A percentile compares a stretch with the other conserved stretches of the same genome.
Evolutionary conservation across 2,888 invertebrate species (phyloP).

Genomic region (Chrysolina oricalcia): DNA sequence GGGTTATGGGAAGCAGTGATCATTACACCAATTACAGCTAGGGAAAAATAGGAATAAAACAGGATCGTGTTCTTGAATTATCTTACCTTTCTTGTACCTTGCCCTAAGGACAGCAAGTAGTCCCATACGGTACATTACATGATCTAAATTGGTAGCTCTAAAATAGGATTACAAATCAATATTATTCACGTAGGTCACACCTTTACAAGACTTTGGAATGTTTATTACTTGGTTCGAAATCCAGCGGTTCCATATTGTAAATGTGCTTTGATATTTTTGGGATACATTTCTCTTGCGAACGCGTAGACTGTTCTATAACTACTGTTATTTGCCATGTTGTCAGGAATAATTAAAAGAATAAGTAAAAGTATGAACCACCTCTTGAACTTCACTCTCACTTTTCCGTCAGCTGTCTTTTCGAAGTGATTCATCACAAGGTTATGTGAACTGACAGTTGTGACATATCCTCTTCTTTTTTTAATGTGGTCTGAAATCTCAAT

Average conservation of each 20-base stretch:
- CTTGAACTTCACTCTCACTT: conserved; percentile 27
- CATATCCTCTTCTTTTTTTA: not conserved
- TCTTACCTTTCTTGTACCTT: conserved; percentile 83
- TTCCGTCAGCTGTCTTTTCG: conserved; percentile 26
- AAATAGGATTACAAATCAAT: conserved; percentile 61
- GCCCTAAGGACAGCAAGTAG: conserved; percentile 92
- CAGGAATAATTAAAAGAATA: conserved; percentile 26
- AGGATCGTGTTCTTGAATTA: conserved; percentile 7
- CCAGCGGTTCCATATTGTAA: conserved; percentile 91
- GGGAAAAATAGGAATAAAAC: conserved; percentile 42
- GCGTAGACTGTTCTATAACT: conserved; percentile 80
- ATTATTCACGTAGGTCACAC: conserved; percentile 48
- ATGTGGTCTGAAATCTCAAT: too few species aligned
- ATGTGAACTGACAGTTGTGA: not conserved
- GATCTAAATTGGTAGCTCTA: conserved; percentile 89
- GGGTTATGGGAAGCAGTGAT: conserved; percentile 99
- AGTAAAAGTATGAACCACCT: conserved; percentile 15
- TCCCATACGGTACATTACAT: conserved; percentile 96
- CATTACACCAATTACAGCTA: conserved; percentile 95
- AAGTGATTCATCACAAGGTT: conserved; percentile 14
- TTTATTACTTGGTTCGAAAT: conserved; percentile 83
- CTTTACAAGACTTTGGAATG: conserved; percentile 61
- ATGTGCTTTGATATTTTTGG: conserved; percentile 78
- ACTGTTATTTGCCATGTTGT: conserved; percentile 61
- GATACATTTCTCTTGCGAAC: conserved; percentile 86